Evolutionary conservation across 2,113 vertebrate genomes (phyloP).

Genomic region (Eublepharis macularius): DNA sequence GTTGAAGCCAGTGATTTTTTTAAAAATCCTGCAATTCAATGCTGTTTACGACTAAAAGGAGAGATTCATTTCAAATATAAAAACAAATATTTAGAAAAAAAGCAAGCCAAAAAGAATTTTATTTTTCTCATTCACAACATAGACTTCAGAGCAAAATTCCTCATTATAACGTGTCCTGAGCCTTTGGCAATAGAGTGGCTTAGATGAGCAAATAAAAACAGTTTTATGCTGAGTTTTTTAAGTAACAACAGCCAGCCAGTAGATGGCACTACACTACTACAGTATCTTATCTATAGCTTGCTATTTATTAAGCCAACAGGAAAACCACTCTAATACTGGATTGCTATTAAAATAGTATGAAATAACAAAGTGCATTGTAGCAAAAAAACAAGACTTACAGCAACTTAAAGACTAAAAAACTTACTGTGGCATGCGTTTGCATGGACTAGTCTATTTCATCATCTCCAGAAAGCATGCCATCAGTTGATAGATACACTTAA

Average conservation of each 20-base stretch:
- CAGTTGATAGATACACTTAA: no score
- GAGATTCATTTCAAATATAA: not conserved
- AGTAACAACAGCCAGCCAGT: constrained; percentile 15
- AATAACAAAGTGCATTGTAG: no score
- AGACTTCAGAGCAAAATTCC: not conserved
- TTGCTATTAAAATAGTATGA: no score
- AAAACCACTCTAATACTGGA: not conserved
- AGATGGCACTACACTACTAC: constrained; percentile 25
- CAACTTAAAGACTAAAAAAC: no score
- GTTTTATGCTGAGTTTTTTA: not conserved
- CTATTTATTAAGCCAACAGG: not conserved
- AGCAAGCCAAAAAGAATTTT: not conserved
- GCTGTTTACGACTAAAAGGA: not conserved
- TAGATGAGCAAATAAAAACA: not conserved
- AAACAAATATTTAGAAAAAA: rapidly evolving
- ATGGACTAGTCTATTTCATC: no score
- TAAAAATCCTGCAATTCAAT: constrained; percentile 4
- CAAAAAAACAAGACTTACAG: no score
- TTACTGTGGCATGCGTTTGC: no score
- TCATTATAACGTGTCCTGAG: rapidly evolving
- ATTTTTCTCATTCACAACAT: not conserved
- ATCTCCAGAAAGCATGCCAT: no score
- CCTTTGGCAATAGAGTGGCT: not conserved
- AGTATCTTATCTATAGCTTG: not conserved
- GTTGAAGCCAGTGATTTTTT: not conserved